Percentiles rank a stretch among this genome's conserved stretches.
These are phyloP conservation scores for Andrena trimmerana DNA, from an alignment of 2,888 invertebrate species.

Conservation along the genomic window DNA sequence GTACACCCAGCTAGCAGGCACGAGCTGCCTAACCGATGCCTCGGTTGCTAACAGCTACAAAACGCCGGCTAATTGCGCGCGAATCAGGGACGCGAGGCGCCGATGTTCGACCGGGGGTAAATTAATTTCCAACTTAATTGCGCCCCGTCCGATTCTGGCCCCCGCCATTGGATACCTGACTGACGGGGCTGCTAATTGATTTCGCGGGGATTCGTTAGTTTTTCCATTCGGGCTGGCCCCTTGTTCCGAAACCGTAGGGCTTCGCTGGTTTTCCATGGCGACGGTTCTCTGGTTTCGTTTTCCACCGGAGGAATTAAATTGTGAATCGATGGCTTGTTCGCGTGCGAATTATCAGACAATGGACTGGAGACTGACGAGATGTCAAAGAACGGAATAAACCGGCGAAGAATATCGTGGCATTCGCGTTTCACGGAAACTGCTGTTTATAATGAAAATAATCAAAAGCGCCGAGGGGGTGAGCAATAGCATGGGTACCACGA, in stretches of 20 bases:
- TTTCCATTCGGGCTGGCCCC: neutral
- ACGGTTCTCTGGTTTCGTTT: neutral
- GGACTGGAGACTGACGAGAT: neutral
- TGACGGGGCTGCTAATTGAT: slow-evolving; percentile 50
- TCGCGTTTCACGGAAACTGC: neutral
- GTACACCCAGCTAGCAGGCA: slow-evolving; percentile 24
- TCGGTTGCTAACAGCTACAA: slow-evolving; percentile 51
- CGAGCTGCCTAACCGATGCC: slow-evolving; percentile 47
- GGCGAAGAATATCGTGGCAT: neutral
- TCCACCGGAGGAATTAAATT: neutral
- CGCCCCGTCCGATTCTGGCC: slow-evolving; percentile 39
- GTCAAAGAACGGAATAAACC: neutral
- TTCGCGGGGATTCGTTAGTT: slow-evolving; percentile 28
- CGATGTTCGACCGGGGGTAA: slow-evolving; percentile 51
- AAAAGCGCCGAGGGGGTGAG: neutral
- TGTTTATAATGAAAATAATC: neutral
- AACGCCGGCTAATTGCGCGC: slow-evolving; percentile 67
- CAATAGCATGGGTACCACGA: neutral
- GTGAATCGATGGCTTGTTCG: neutral
- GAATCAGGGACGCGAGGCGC: slow-evolving; percentile 48
- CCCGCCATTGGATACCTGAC: slow-evolving; percentile 31
- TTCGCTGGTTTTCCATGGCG: neutral
- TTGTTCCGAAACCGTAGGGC: neutral
- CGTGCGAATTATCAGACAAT: neutral
- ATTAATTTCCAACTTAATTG: slow-evolving; percentile 70